phyloP scores from a whole-genome alignment of 2,888 invertebrate species.

The Sinopyrophorus schimmeli region DNA sequence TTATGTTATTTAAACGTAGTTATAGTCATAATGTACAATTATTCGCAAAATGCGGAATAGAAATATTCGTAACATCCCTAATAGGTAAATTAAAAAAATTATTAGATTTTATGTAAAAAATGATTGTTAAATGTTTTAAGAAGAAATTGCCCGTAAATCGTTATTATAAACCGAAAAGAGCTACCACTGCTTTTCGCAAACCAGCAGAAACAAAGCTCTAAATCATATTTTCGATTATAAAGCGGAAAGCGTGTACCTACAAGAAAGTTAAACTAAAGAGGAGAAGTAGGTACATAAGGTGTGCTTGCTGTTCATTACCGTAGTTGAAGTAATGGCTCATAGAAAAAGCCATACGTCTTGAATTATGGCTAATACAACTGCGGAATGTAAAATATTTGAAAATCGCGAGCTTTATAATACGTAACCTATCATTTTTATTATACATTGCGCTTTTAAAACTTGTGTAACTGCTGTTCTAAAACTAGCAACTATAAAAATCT shows the following conservation, averaged over 20 bases:
- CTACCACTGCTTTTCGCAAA: no score
- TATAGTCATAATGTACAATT: no score
- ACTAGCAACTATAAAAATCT: no score
- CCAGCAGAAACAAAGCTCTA: no score
- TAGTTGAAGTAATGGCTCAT: conserved; percentile 39
- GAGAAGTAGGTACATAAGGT: conserved; percentile 41
- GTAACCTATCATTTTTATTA: conserved; percentile 34
- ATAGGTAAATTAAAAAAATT: no score
- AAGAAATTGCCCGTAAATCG: no score
- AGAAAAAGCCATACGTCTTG: conserved; percentile 38
- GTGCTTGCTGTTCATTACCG: conserved; percentile 43
- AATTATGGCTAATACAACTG: conserved; percentile 40
- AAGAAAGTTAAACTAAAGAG: conserved; percentile 40
- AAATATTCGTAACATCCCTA: no score
- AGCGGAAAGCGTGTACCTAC: conserved; percentile 39
- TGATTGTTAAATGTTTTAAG: no score
- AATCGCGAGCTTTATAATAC: conserved; percentile 27
- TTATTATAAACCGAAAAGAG: no score
- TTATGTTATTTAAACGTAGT: no score
- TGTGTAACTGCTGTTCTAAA: conserved; percentile 19
- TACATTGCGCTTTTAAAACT: conserved; percentile 12
- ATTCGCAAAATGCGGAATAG: no score
- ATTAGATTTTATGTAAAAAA: no score
- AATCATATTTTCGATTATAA: conserved; percentile 36
- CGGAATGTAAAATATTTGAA: conserved; percentile 33